Base-by-base conservation (phyloP, 2,797 vertebrate genomes). In the Darevskia nairensis region DNA sequence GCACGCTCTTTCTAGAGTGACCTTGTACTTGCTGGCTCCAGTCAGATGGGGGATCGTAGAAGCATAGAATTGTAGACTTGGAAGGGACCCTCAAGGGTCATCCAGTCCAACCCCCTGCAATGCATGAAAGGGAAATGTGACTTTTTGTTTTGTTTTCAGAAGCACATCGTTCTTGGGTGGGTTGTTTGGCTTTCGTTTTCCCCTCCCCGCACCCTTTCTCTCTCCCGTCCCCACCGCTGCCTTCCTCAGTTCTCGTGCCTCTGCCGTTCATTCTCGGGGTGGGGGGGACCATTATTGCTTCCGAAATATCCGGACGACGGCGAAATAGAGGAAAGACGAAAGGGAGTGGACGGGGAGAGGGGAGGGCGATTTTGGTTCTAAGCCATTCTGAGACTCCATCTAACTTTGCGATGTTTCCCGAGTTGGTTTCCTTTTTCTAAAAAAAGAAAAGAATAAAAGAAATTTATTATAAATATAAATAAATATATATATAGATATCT, bases 341-440 rank as follows among this genome's bases (percentile, higher is more conserved):
- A 11, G 32, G 64, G 32, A 15, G 11, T n/a, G 29, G 17, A 71
- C 66, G 32, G 84, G 27, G 50, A 2, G 88, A 29, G 46, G 44
- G 41, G 25, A 66, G 59, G 74, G 41, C 27, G 15, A 19, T 66
- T 88, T 75, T 88, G 39, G 8, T 69, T 83, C 80, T 88, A 89
- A 90, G 87, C 88, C 89, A 92, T 90, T 90, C 82, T 72, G 85
- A 88, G 79, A 55, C 72, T 89, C 86, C 91, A 72, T 74, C 82
- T 68, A 39, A 81, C 82, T 89, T 80, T 50, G 78, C 78, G 17
- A 75, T 1, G 29, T 88, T 82, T 35, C 35, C 75, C 86, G 3
- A 76, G 80, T 89, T 89, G 83, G 83, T 85, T 89, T 89, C 88
- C 88, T 89, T 85, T 89, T 89, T 89, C 68, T 29, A 66, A 89